A percentile compares a stretch with the other conserved stretches of the same genome.
phyloP scores from a whole-genome alignment of 2,797 vertebrate genomes.

The Falco columbarius region DNA sequence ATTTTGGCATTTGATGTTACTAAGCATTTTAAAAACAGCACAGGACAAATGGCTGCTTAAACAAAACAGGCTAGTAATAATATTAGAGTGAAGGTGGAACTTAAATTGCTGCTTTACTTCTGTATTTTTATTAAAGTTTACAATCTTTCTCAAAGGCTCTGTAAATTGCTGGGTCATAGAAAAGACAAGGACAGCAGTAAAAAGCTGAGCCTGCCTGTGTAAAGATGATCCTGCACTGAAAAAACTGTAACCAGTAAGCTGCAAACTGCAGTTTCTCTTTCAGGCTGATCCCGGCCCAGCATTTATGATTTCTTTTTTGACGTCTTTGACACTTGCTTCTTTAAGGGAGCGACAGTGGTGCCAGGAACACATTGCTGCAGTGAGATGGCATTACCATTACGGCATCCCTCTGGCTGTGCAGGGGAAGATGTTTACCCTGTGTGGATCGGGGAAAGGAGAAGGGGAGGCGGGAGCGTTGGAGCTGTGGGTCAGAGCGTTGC shows the following conservation, averaged over 20 bases:
- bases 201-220: not conserved
- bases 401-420: fast-evolving
- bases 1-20: not conserved
- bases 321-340: not conserved
- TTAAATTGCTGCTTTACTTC: not conserved
- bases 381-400: not conserved
- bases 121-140: not conserved
- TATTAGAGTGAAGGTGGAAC: not conserved
- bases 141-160: not conserved
- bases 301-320: not conserved
- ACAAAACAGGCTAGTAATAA: not conserved
- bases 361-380: not conserved
- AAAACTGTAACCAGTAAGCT: not conserved
- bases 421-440: fast-evolving
- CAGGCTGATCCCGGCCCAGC: not conserved
- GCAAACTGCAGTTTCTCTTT: not conserved
- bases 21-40: not conserved
- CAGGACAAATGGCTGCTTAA: not conserved
- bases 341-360: fast-evolving
- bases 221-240: not conserved
- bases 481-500: not conserved
- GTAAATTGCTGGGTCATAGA: not conserved
- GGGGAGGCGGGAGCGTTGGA: fast-evolving
- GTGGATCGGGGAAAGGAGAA: not conserved
- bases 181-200: not conserved